Percentiles rank a stretch among this genome's conserved stretches.
These are phyloP conservation scores for Neocrepidodera transversa DNA, from an alignment of 2,888 invertebrate species.

Conservation along the genomic window DNA sequence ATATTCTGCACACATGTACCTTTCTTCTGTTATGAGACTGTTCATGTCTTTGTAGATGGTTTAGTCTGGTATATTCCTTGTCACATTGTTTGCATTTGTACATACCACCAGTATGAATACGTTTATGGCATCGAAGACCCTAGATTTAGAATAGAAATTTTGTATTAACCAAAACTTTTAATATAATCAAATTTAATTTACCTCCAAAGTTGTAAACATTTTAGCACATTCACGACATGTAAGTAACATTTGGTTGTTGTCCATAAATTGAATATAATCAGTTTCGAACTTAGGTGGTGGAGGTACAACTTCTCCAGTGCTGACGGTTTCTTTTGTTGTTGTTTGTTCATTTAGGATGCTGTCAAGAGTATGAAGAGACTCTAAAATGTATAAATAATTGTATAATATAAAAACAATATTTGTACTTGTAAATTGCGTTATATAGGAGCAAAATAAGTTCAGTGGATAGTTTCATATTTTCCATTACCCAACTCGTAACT, in stretches of 20 bases:
- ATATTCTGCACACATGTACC: slow-evolving; percentile 59
- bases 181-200: slow-evolving; percentile 40
- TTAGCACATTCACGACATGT: slow-evolving; percentile 57
- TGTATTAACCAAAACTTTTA: neutral
- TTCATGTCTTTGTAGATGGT: slow-evolving; percentile 58
- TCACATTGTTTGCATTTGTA: slow-evolving; percentile 59
- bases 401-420: no score
- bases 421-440: no score
- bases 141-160: slow-evolving; percentile 5
- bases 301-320: slow-evolving; percentile 13
- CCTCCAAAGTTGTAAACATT: slow-evolving; percentile 57
- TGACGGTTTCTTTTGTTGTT: slow-evolving; percentile 18
- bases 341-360: slow-evolving; percentile 39
- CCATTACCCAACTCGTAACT: no score
- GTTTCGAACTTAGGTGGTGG: slow-evolving; percentile 39
- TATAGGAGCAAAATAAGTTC: no score
- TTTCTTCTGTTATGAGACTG: slow-evolving; percentile 54
- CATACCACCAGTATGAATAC: slow-evolving; percentile 54
- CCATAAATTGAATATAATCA: slow-evolving; percentile 57
- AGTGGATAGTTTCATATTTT: no score
- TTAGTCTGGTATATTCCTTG: slow-evolving; percentile 56
- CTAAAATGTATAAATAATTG: slow-evolving; percentile 32
- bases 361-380: slow-evolving; percentile 46
- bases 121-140: slow-evolving; percentile 51
- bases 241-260: slow-evolving; percentile 56